Percentiles rank a stretch among this genome's conserved stretches.
These are phyloP conservation scores for Myripristis jacobus DNA, from an alignment of 2,797 vertebrate species.

Conservation along the genomic window DNA sequence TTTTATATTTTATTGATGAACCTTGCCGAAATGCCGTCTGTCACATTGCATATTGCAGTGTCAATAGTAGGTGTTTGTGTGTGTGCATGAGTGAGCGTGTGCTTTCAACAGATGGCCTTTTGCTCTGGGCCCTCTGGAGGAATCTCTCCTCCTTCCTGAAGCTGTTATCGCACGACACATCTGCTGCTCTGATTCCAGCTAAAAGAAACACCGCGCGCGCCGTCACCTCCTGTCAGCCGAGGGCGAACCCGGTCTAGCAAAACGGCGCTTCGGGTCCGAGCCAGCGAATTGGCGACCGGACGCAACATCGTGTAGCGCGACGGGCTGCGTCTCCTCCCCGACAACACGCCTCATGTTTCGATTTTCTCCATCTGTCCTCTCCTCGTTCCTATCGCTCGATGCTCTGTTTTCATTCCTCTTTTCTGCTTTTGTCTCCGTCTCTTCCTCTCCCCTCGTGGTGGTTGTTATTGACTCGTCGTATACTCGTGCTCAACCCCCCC, in stretches of 20 bases:
- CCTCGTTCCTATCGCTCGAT: constrained; percentile 6
- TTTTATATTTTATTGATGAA: constrained; percentile 7
- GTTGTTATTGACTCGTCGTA: neutral
- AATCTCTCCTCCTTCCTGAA: constrained; percentile 53
- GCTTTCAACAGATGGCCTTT: constrained; percentile 63
- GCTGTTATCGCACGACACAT: constrained; percentile 64
- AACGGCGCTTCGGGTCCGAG: constrained; percentile 35
- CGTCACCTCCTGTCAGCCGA: constrained; percentile 10
- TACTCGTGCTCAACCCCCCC: neutral
- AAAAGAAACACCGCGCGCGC: constrained; percentile 36
- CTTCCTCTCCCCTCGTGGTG: neutral
- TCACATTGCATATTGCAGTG: neutral
- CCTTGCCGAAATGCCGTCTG: constrained; percentile 29
- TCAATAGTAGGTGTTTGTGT: constrained; percentile 43
- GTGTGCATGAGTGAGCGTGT: constrained; percentile 28
- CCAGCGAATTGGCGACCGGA: constrained; percentile 14
- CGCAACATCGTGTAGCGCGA: neutral
- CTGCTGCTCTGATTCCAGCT: constrained; percentile 59
- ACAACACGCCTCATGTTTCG: constrained; percentile 24
- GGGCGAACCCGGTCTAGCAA: constrained; percentile 6
- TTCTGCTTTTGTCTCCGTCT: neutral
- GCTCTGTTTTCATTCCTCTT: neutral
- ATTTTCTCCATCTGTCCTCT: neutral
- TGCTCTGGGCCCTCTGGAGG: constrained; percentile 57
- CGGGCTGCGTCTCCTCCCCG: neutral